These are phyloP conservation scores for Heterochromis multidens DNA, from an alignment of 2,113 vertebrate genomes.

Conservation along the genomic window DNA sequence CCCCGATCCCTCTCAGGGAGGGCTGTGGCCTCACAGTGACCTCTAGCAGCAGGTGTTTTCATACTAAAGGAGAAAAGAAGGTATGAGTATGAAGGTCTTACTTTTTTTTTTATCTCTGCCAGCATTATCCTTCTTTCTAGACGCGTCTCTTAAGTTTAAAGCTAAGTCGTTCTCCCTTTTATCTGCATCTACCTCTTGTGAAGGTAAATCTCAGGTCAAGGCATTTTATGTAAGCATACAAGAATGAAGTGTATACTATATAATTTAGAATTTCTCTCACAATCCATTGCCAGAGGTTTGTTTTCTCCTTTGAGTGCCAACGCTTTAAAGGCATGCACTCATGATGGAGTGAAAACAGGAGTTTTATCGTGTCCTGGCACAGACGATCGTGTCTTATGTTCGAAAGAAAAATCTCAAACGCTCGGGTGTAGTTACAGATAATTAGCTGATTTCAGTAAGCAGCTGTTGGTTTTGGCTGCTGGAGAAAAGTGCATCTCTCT, in stretches of 20 bases:
- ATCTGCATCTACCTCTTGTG: slow-evolving; percentile 32
- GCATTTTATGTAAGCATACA: neutral
- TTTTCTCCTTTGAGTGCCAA: neutral
- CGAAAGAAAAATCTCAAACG: neutral
- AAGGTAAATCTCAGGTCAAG: slow-evolving; percentile 47
- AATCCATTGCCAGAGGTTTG: slow-evolving; percentile 10
- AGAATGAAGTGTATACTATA: slow-evolving; percentile 2
- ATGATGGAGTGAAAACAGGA: neutral
- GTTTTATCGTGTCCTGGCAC: neutral
- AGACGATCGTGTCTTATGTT: neutral
- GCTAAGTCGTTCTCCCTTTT: slow-evolving; percentile 39
- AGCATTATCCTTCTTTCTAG: slow-evolving; percentile 19
- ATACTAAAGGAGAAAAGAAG: neutral
- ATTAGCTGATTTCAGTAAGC: slow-evolving; percentile 7
- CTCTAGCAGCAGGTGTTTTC: slow-evolving; percentile 53
- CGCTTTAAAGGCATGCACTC: neutral
- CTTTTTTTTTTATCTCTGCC: slow-evolving; percentile 30
- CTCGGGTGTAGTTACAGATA: neutral
- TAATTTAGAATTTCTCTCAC: slow-evolving; percentile 22
- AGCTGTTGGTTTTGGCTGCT: neutral
- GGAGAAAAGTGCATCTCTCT: neutral
- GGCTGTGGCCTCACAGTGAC: slow-evolving; percentile 49
- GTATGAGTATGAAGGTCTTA: neutral
- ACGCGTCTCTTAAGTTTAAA: slow-evolving; percentile 1
- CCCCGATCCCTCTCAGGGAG: slow-evolving; percentile 49